Evolutionary conservation across 1,140 invertebrate species (phyloP), one percentile per base, ranked within the genome.

Genomic region (Meteorus sp.): DNA sequence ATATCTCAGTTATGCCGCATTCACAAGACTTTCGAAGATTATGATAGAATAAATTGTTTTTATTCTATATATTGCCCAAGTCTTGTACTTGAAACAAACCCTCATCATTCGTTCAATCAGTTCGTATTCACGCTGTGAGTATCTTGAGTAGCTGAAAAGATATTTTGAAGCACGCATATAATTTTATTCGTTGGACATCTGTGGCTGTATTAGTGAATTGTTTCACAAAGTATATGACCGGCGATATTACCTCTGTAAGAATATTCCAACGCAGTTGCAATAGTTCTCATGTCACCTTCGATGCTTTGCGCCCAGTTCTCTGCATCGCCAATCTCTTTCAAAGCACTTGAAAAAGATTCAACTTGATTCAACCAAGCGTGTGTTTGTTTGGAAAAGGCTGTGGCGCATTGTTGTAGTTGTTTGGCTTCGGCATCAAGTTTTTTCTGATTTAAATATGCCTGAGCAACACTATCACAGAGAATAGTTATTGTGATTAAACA

Each of bases 301-400:
- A 99, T 99, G 62, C 91, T 96, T 64, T 89, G 87, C 0, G 97
- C 93, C 97, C 97, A 99, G 79, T 97, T 98, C 77, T 99, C 95
- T 6, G 97, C 95, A 85, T 99, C 96, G 9, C 97, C 97, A 44
- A 99, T 88, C 85, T 99, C 96, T 85, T 99, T 99, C 0, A 99
- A 78, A 1, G 95, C 90, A 75, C 93, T 91, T 65, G 95, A 98
- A 68, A 99, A 97, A 56, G 90, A 91, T 76, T 99, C 95, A 3
- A 99, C 91, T 25, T 99, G 81, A 65, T 88, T 88, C 0, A 99
- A 76, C 97, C 97, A 99, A 67, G 97, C 94, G 65, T 95, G 89
- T 2, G 95, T 97, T 79, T 98, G 94, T 81, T 97, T 97, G 0
- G 94, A 89, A 82, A 99, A 98, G 71, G 94, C 93, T 15, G 90